Percentiles rank a stretch among this genome's conserved stretches.
phyloP scores from a whole-genome alignment of 2,797 vertebrate genomes.

The Choloepus didactylus region DNA sequence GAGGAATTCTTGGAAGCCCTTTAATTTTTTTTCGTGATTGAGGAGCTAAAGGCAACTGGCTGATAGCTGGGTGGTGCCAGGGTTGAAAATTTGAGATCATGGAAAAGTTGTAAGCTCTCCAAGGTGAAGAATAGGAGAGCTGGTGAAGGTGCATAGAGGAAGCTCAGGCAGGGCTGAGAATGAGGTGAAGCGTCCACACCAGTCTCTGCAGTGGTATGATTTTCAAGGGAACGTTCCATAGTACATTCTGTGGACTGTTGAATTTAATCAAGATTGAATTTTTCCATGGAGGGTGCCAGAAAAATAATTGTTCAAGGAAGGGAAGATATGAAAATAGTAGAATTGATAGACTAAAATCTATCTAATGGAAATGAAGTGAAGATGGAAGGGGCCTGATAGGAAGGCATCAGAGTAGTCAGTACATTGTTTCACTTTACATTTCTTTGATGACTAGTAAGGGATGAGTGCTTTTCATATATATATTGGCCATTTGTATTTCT shows the following conservation, averaged over 20 bases:
- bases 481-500: neutral
- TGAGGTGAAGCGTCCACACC: fast-evolving
- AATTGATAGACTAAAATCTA: neutral
- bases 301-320: neutral
- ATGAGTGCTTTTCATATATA: neutral
- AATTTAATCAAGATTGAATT: neutral
- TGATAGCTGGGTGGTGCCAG: neutral
- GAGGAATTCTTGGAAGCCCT: neutral
- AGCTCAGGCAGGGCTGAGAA: neutral
- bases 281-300: neutral
- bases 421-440: neutral
- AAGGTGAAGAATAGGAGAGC: neutral
- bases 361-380: neutral
- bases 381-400: neutral
- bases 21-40: constrained; percentile 10
- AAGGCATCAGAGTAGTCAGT: neutral
- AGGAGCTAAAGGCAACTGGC: neutral
- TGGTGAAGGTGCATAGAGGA: neutral
- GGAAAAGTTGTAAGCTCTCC: neutral
- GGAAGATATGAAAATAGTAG: neutral
- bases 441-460: neutral
- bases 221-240: neutral
- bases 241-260: neutral
- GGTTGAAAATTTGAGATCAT: neutral
- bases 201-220: too few relatives aligned